Evolutionary conservation across 2,797 vertebrate species (phyloP), one percentile per base, ranked within the genome.

Genomic region (Prionace glauca): DNA sequence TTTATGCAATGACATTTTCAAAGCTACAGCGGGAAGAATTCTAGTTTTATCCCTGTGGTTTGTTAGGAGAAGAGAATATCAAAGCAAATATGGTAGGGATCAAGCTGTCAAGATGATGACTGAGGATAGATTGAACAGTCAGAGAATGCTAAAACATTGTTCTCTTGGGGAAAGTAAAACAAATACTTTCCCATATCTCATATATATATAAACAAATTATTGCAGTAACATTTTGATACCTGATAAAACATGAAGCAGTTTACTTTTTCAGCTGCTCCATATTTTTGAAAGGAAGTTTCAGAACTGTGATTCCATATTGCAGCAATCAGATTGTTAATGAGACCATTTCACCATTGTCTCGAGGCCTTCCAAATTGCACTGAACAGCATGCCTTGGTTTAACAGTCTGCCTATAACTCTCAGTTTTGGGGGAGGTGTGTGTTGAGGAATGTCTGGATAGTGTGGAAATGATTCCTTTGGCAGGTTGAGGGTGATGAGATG

Each of bases 1-100:
- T 95, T 56, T n/a, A 60, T 95, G 67, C 24, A 77, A 77, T 95
- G 93, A n/a, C 29, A 60, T 94, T 94, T 94, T 74, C 93, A 94
- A 94, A 94, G 93, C 71, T 50, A 50, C 16, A 74, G 67, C 41
- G 32, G 45, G 26, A 72, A 56, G 41, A 94, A 32, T 74, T 72
- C 24, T 95, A 32, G 72, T 95, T 60, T 56, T 92, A 92, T 69
- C 90, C 36, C 65, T 41, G n/a, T 69, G 65, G 65, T 77, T 95
- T 50, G 93, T 77, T 95, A 18, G 71, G 71, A 95, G 93, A 50
- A 32, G 67, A 0, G 71, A 92, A 41, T 92, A 92, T 92, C 93
- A 95, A 74, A 72, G 45, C 71, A 77, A 56, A 95, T 74, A 45
- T 50, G 29, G 45, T 69, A 77, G 93, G 29, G 71, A 77, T 77